Percentiles rank a stretch among this genome's conserved stretches.
These are phyloP conservation scores for Ormyrus nitidulus DNA, from an alignment of 2,888 invertebrate species.

Conservation along the genomic window DNA sequence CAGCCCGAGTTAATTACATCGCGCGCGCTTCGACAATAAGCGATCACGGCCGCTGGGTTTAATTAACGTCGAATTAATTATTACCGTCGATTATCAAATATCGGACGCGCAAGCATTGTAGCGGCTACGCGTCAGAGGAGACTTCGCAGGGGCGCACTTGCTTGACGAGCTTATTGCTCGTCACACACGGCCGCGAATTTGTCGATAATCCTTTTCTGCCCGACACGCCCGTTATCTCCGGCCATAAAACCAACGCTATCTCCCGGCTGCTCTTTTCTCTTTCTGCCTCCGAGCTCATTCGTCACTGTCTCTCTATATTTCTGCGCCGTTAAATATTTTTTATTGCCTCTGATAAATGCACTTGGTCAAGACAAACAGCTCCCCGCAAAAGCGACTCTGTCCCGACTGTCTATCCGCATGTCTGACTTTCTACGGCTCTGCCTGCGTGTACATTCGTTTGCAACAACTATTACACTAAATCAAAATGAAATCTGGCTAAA, in stretches of 20 bases:
- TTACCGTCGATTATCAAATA: constrained; percentile 56
- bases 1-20: constrained; percentile 59
- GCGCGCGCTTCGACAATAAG: constrained; percentile 57
- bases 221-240: constrained; percentile 26
- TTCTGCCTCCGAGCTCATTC: constrained; percentile 21
- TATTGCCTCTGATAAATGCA: constrained; percentile 46
- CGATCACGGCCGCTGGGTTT: constrained; percentile 57
- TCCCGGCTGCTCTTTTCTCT: constrained; percentile 4
- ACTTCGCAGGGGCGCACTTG: neutral
- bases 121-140: neutral
- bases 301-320: constrained; percentile 50
- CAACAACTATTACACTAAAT: too few species aligned
- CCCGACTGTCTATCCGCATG: neutral
- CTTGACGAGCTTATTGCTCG: constrained; percentile 6
- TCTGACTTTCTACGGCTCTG: neutral
- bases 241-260: constrained; percentile 19
- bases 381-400: neutral
- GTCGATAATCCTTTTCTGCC: constrained; percentile 23
- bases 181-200: constrained; percentile 15
- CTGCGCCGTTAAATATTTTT: constrained; percentile 51
- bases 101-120: constrained; percentile 22
- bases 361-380: neutral
- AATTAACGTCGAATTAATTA: constrained; percentile 61
- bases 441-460: too few species aligned
- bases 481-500: too few species aligned